Evolutionary conservation across 2,888 invertebrate genomes (phyloP).

Genomic region (Zootermopsis nevadensis): DNA sequence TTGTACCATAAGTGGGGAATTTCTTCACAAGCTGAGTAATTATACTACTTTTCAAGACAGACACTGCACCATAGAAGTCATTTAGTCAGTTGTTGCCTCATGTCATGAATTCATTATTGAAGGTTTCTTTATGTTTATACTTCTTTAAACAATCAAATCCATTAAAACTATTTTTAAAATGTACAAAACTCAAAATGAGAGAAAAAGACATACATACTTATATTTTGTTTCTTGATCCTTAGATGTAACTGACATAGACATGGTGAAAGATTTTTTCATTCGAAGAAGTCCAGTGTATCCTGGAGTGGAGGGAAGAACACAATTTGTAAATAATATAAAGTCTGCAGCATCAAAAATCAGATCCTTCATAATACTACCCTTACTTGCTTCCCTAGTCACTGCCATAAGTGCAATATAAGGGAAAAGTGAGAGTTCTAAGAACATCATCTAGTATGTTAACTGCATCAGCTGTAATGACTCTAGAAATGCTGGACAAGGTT

Average conservation of each 20-base stretch:
- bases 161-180: too few species aligned
- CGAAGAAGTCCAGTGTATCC: slow-evolving; percentile 73
- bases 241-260: slow-evolving; percentile 64
- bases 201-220: neutral
- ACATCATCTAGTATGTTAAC: neutral
- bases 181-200: too few species aligned
- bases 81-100: too few species aligned
- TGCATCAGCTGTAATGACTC: too few species aligned
- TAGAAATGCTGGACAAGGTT: too few species aligned
- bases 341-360: neutral
- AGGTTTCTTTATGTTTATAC: too few species aligned
- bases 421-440: neutral
- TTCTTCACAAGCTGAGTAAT: too few species aligned
- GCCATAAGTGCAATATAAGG: neutral
- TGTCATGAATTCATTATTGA: too few species aligned
- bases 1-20: neutral
- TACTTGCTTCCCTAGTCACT: neutral
- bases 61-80: too few species aligned
- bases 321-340: slow-evolving; percentile 51
- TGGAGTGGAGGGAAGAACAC: slow-evolving; percentile 73
- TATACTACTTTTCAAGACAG: too few species aligned
- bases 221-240: neutral
- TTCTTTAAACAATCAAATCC: too few species aligned
- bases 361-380: neutral
- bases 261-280: slow-evolving; percentile 69